Evolutionary conservation across 2,797 vertebrate genomes (phyloP).

Genomic region (Hapalemur alaotrensis): DNA sequence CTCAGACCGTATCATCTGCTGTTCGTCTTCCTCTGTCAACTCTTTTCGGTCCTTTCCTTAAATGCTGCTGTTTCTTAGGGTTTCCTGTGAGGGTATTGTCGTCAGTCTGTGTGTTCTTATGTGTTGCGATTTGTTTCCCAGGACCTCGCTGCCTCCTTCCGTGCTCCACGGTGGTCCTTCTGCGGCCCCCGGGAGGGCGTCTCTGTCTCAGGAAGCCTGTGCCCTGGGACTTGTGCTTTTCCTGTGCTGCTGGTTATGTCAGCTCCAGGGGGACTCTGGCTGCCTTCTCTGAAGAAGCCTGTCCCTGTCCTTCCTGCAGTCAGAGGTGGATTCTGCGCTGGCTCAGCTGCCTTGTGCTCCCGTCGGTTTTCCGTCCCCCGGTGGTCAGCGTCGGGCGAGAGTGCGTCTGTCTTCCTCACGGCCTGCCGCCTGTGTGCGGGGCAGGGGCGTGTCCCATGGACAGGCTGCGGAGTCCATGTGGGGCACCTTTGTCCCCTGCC

Average conservation of each 20-base stretch:
- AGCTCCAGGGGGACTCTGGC: neutral
- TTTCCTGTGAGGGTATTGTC: neutral
- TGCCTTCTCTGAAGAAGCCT: neutral
- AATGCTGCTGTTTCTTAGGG: neutral
- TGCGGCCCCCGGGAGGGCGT: neutral
- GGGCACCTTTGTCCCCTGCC: too few relatives aligned
- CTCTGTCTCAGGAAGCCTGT: neutral
- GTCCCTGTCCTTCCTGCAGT: neutral
- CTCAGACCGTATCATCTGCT: neutral
- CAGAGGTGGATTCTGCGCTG: neutral
- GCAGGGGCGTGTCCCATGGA: too few relatives aligned
- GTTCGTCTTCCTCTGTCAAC: neutral
- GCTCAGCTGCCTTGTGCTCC: neutral
- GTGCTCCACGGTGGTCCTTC: neutral
- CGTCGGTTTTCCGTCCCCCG: neutral
- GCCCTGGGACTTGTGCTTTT: neutral
- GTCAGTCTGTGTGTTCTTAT: neutral
- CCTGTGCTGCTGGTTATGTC: neutral
- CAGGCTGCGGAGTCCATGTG: too few relatives aligned
- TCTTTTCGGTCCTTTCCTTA: neutral
- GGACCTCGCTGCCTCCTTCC: neutral
- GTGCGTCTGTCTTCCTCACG: neutral
- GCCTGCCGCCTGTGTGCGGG: neutral
- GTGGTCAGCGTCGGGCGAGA: neutral
- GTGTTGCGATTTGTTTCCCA: neutral